These are phyloP conservation scores for Adelognathus sp. DNA, from an alignment of 2,888 invertebrate species.

Conservation along the genomic window DNA sequence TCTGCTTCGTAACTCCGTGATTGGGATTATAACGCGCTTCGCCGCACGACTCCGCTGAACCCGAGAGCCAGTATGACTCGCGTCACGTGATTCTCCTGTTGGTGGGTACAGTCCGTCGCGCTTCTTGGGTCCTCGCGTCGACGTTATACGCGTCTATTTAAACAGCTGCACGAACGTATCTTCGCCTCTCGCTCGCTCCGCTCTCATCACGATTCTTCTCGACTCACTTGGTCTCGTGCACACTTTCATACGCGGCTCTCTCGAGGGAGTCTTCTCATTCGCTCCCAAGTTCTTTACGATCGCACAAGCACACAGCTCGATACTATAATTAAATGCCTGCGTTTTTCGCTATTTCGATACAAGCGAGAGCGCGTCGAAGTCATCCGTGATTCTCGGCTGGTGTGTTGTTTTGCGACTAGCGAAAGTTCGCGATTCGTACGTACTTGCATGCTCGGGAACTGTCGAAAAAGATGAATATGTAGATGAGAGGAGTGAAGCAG, in stretches of 20 bases:
- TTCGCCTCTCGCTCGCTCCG: slow-evolving; percentile 24
- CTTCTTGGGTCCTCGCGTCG: slow-evolving; percentile 37
- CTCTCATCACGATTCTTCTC: slow-evolving; percentile 12
- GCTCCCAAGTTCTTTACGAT: slow-evolving; percentile 14
- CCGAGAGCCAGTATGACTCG: slow-evolving; percentile 19
- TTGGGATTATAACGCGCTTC: slow-evolving; percentile 40
- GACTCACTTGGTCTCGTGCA: slow-evolving; percentile 35
- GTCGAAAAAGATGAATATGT: neutral
- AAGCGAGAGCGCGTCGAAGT: slow-evolving; percentile 8
- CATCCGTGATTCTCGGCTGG: neutral
- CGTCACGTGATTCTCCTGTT: slow-evolving; percentile 32
- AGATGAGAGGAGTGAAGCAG: neutral
- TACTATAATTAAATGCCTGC: slow-evolving; percentile 56
- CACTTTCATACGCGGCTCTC: slow-evolving; percentile 52
- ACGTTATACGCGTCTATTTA: slow-evolving; percentile 54
- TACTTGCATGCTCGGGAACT: neutral
- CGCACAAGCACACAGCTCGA: slow-evolving; percentile 17
- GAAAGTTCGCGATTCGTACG: neutral
- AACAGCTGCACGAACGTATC: slow-evolving; percentile 52
- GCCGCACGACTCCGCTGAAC: slow-evolving; percentile 18
- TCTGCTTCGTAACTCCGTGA: slow-evolving; percentile 35
- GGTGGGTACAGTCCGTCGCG: slow-evolving; percentile 4
- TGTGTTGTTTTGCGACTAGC: neutral
- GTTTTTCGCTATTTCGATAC: slow-evolving; percentile 59
- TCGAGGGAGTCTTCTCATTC: slow-evolving; percentile 13